These are phyloP conservation scores for Rotaria magnacalcarata DNA, from an alignment of 2,888 invertebrate genomes.

Conservation along the genomic window DNA sequence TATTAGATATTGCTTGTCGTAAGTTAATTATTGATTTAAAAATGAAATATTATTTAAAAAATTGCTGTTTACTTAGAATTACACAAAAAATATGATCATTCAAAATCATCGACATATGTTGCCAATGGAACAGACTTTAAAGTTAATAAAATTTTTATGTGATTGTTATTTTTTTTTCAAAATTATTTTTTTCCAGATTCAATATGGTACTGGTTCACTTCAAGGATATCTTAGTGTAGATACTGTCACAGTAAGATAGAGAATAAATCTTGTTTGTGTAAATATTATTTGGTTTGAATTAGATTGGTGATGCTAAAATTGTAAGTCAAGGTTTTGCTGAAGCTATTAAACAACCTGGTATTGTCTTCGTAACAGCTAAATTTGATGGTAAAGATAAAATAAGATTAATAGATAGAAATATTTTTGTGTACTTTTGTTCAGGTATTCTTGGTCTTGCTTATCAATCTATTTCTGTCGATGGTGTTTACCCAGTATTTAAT, in stretches of 20 bases:
- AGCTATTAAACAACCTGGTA: conserved; percentile 85
- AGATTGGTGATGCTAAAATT: conserved; percentile 70
- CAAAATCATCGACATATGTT: conserved; percentile 75
- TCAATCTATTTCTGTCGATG: conserved; percentile 80
- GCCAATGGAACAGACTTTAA: conserved; percentile 84
- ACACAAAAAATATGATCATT: conserved; percentile 90
- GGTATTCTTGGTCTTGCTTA: conserved; percentile 90
- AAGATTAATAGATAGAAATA: not conserved
- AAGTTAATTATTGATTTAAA: conserved; percentile 49
- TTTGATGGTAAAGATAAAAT: conserved; percentile 70
- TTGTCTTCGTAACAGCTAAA: conserved; percentile 93
- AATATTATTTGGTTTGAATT: not conserved
- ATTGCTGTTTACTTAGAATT: conserved; percentile 66
- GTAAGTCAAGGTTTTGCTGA: conserved; percentile 86
- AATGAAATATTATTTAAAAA: not conserved
- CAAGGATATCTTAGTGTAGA: conserved; percentile 91
- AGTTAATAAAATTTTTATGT: not conserved
- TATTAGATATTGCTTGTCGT: conserved; percentile 76
- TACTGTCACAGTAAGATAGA: conserved; percentile 67
- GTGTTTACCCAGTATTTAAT: conserved; percentile 83
- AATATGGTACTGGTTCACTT: conserved; percentile 90
- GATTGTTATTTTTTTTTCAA: not conserved
- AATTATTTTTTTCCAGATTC: conserved; percentile 63
- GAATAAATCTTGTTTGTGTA: conserved; percentile 57
- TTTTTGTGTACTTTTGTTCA: not conserved